Base-by-base conservation (phyloP, 1,140 invertebrate genomes). In the Papilio xuthus region DNA sequence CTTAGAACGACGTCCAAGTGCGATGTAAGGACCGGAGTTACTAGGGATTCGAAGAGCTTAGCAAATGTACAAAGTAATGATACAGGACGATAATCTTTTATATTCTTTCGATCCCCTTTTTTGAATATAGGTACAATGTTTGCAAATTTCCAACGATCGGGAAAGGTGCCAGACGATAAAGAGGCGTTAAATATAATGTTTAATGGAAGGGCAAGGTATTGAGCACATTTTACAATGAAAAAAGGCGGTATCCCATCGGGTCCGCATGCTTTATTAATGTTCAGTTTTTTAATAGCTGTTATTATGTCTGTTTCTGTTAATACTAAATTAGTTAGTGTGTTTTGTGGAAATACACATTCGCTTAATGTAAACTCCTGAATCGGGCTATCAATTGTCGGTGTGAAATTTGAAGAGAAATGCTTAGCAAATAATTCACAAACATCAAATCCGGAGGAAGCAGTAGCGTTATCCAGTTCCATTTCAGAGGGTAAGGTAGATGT, bases 211-310 rank as follows among this genome's bases (percentile, higher is more conserved):
- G 47, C 47, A 53, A 53, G 47, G 47, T 53, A 53, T 18, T 53
- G 13, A 53, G 47, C 47, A n/a, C 47, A 53, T 53, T 15, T 18
- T n/a, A 53, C 47, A 53, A 53, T 53, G 18, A 53, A 53, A 53
- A 53, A n/a, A 15, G 47, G 47, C 13, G 47, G 47, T 53, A 53
- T 53, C 18, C 18, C 47, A 10, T 53, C 47, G 15, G 47, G 47
- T 53, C 47, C 47, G 47, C 47, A 53, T 18, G 47, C 47, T 53
- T 53, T 53, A 53, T 53, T 53, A n/a, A 53, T 53, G 18, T 53
- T 53, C 1, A 53, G 10, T n/a, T 53, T 53, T n/a, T 53, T 53
- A 53, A 53, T 53, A 53, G 47, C 47, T 53, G 47, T 53, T 53
- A n/a, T 2, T 8, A 53, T 10, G 18, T 53, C 47, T 10, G 47